Conservation (phyloP, 2,113 vertebrate species). For the Rhombomys opimus region DNA sequence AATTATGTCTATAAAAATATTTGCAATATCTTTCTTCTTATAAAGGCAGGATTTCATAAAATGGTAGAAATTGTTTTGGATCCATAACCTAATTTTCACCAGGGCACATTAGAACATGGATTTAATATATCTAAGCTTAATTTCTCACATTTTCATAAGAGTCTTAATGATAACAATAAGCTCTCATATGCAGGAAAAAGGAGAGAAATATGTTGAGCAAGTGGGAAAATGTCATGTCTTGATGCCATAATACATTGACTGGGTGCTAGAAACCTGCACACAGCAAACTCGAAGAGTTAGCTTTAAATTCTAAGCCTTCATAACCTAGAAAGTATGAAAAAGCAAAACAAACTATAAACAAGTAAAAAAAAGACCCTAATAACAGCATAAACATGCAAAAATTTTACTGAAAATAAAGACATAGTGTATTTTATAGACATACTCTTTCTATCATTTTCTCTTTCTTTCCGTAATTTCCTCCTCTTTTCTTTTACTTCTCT, state of each 20-base stretch:
- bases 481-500: background rate
- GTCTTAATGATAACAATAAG: background rate
- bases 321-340: background rate
- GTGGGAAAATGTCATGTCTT: background rate
- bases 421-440: background rate
- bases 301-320: background rate
- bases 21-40: background rate
- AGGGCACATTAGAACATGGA: background rate
- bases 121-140: background rate
- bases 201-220: background rate
- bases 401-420: background rate
- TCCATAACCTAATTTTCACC: background rate
- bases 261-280: background rate
- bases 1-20: background rate
- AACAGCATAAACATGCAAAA: background rate
- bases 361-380: background rate
- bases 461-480: background rate
- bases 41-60: background rate
- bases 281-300: background rate
- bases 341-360: background rate
- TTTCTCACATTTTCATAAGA: conserved; percentile 16
- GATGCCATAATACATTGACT: background rate
- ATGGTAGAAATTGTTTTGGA: background rate
- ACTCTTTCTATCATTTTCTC: background rate
- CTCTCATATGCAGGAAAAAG: background rate